phyloP scores from a whole-genome alignment of 2,797 vertebrate genomes.

The Brachyrhaphis roseni region DNA sequence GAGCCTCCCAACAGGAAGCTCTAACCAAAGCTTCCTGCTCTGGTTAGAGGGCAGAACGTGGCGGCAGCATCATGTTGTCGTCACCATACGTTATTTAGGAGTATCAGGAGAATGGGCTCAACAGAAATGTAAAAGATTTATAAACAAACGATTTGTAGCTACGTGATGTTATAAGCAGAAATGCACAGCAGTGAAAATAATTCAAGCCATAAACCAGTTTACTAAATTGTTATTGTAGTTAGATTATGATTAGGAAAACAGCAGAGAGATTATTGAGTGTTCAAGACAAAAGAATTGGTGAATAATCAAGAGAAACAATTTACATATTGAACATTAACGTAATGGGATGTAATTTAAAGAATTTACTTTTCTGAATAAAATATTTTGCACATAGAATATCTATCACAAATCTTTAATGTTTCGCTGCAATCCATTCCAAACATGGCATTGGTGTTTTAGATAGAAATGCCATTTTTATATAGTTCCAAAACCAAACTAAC shows the following conservation, averaged over 20 bases:
- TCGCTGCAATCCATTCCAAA: not conserved
- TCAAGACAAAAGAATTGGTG: not conserved
- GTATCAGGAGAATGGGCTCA: not conserved
- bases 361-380: not conserved
- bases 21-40: too few relatives aligned
- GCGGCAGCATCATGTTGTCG: not conserved
- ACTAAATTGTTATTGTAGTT: not conserved
- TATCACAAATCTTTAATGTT: not conserved
- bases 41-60: too few relatives aligned
- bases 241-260: not conserved
- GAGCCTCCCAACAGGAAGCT: too few relatives aligned
- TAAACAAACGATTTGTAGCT: not conserved
- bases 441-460: not conserved
- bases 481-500: not conserved
- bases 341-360: not conserved
- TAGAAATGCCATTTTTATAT: not conserved
- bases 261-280: not conserved
- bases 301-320: not conserved
- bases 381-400: not conserved
- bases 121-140: not conserved
- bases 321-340: not conserved
- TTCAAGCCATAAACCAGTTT: not conserved
- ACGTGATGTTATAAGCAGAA: not conserved
- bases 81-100: not conserved
- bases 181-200: not conserved